Percentiles rank a stretch among this genome's conserved stretches.
These are phyloP conservation scores for Dreissena polymorpha DNA, from an alignment of 1,140 invertebrate genomes.

Conservation along the genomic window DNA sequence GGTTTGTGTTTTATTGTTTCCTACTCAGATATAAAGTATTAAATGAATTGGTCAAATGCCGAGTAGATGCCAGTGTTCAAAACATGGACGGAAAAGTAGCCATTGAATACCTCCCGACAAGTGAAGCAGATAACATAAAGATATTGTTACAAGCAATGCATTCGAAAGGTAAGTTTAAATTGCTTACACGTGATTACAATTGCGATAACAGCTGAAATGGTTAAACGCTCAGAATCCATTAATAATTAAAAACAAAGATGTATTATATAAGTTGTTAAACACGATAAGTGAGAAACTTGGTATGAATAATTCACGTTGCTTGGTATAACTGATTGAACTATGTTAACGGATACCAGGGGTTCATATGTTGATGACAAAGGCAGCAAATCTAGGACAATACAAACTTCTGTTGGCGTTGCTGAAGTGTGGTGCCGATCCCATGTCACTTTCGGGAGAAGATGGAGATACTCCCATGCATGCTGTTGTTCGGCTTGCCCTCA, in stretches of 20 bases:
- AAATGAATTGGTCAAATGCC: slow-evolving; percentile 46
- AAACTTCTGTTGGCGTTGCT: slow-evolving; percentile 61
- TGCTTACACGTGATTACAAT: slow-evolving; percentile 2
- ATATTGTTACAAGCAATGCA: slow-evolving; percentile 41
- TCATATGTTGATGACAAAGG: slow-evolving; percentile 52
- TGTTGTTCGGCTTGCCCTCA: slow-evolving; percentile 63
- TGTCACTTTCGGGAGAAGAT: slow-evolving; percentile 52
- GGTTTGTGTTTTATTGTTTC: neutral
- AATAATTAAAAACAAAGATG: too few relatives aligned
- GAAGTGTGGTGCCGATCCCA: slow-evolving; percentile 59
- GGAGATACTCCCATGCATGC: slow-evolving; percentile 72
- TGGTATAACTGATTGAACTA: too few relatives aligned
- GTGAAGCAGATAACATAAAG: slow-evolving; percentile 25
- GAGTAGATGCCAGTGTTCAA: slow-evolving; percentile 40
- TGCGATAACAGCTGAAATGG: too few relatives aligned
- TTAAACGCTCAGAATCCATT: too few relatives aligned
- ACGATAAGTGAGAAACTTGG: too few relatives aligned
- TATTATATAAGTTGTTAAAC: too few relatives aligned
- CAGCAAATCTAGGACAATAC: slow-evolving; percentile 62
- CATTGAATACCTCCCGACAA: slow-evolving; percentile 44
- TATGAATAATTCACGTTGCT: too few relatives aligned
- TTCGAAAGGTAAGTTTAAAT: slow-evolving; percentile 29
- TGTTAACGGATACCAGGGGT: slow-evolving; percentile 39
- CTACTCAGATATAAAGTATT: slow-evolving; percentile 41
- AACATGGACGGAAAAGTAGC: slow-evolving; percentile 52